A percentile compares a stretch with the other conserved stretches of the same genome.
phyloP scores from a whole-genome alignment of 2,113 vertebrate genomes.

The Rhadina sibilatrix region DNA sequence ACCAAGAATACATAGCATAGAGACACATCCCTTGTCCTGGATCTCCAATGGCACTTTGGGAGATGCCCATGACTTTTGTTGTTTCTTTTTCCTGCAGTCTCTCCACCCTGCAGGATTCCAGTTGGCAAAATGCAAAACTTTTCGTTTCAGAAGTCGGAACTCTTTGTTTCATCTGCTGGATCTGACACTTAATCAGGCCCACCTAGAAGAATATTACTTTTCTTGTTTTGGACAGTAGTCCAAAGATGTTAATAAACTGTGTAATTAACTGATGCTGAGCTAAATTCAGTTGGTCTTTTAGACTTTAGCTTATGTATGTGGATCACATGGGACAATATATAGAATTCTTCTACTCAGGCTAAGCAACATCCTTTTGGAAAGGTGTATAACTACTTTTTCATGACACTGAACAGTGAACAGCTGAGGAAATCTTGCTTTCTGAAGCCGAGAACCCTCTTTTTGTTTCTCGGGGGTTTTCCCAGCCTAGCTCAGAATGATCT shows the following conservation, averaged over 20 bases:
- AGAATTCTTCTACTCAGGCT: background rate
- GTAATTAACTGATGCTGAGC: background rate
- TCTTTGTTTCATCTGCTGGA: background rate
- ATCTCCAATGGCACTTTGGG: background rate
- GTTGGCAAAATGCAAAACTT: background rate
- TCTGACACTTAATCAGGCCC: background rate
- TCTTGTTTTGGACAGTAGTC: background rate
- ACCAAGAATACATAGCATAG: background rate
- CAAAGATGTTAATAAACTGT: background rate
- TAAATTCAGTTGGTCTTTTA: background rate
- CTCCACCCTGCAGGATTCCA: background rate
- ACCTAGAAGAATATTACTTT: background rate
- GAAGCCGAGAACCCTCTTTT: background rate
- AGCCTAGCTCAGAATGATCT: background rate
- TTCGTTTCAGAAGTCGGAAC: background rate
- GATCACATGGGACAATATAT: background rate
- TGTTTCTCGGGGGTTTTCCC: background rate
- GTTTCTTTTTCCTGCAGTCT: background rate
- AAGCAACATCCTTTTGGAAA: background rate
- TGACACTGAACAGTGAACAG: background rate
- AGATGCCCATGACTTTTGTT: fast-evolving
- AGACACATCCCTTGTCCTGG: background rate
- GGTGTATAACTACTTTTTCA: background rate
- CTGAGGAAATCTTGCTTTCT: background rate
- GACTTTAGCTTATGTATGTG: background rate